Evolutionary conservation across 2,113 vertebrate genomes (phyloP).

Genomic region (Corynorhinus townsendii): DNA sequence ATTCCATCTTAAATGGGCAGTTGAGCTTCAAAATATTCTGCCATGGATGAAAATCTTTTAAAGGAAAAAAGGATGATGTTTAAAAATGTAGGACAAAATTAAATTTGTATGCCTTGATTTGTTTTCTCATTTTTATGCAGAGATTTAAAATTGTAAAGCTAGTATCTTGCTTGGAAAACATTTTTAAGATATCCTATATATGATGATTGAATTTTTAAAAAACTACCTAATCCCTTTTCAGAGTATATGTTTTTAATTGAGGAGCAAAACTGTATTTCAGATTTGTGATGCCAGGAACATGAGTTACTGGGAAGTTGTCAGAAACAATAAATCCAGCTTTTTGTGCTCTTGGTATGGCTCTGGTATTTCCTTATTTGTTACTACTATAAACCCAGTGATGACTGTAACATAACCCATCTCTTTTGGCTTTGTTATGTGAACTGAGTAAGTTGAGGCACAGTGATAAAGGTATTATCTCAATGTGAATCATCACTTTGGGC

Average conservation of each 20-base stretch:
- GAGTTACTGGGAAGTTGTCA: background rate
- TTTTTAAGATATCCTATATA: slow-evolving; percentile 26
- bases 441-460: background rate
- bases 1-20: slow-evolving; percentile 33
- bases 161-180: background rate
- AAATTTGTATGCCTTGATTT: slow-evolving; percentile 35
- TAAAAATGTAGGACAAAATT: slow-evolving; percentile 29
- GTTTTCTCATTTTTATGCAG: slow-evolving; percentile 21
- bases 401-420: background rate
- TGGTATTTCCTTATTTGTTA: background rate
- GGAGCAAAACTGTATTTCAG: slow-evolving; percentile 15
- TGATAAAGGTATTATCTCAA: background rate
- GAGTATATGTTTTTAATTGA: slow-evolving; percentile 31
- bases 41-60: background rate
- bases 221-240: slow-evolving; percentile 1
- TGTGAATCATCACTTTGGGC: background rate
- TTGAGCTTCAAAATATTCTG: slow-evolving; percentile 2
- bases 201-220: slow-evolving; percentile 32
- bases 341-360: background rate
- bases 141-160: slow-evolving; percentile 35
- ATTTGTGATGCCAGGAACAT: slow-evolving; percentile 15
- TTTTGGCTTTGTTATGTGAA: background rate
- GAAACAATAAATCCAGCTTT: slow-evolving; percentile 56
- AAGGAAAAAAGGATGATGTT: background rate
- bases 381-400: background rate